Conservation (phyloP, 2,113 vertebrate genomes). For the Daphoenositta chrysoptera region DNA sequence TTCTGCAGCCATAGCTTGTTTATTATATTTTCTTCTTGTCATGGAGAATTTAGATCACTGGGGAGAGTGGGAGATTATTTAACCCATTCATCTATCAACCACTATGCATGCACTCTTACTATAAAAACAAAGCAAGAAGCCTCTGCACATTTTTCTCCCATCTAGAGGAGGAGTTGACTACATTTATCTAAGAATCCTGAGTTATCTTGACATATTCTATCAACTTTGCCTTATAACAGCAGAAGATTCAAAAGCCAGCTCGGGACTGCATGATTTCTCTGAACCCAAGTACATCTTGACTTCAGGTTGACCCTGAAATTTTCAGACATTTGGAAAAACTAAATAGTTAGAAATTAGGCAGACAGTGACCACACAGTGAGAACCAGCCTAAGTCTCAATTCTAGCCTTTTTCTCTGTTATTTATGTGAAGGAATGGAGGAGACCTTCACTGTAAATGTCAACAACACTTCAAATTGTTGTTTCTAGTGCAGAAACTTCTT, state of each 20-base stretch:
- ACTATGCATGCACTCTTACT: not conserved
- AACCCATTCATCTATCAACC: not conserved
- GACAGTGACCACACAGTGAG: constrained; percentile 52
- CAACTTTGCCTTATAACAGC: not conserved
- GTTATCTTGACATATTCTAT: not conserved
- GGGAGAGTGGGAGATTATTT: not conserved
- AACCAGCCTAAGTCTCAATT: not conserved
- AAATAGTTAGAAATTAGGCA: constrained; percentile 13
- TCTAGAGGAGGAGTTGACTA: not conserved
- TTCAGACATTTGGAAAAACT: constrained; percentile 21
- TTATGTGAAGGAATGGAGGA: not conserved
- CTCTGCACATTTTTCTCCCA: not conserved
- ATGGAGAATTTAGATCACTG: not conserved
- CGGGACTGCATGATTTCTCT: not conserved
- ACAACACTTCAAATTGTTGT: constrained; percentile 12
- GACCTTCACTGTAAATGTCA: constrained; percentile 24
- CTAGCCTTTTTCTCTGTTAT: not conserved
- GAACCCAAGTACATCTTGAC: not conserved
- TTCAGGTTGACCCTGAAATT: constrained; percentile 37
- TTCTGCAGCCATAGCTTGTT: not conserved
- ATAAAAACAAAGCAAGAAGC: constrained; percentile 11
- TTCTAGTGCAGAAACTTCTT: not conserved
- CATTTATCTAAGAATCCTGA: not conserved
- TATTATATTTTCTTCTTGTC: not conserved
- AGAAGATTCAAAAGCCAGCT: not conserved